Evolutionary conservation across 2,797 vertebrate genomes (phyloP).

Genomic region (Staurois parvus): DNA sequence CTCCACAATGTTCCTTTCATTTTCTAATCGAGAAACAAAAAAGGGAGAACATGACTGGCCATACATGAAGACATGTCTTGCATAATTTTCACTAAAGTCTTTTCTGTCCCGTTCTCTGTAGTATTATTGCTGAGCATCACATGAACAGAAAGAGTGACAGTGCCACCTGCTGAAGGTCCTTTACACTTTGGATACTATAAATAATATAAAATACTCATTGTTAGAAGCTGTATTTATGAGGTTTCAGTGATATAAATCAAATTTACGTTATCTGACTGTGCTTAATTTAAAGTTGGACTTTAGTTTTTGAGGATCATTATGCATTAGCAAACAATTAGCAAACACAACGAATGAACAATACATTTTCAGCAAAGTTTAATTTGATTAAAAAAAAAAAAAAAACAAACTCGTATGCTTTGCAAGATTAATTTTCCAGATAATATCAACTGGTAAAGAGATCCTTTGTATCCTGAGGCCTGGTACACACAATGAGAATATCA

Average conservation of each 20-base stretch:
- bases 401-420: no score
- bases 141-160: neutral
- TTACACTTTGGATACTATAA: neutral
- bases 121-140: neutral
- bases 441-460: no score
- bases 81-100: neutral
- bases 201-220: neutral
- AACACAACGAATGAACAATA: no score
- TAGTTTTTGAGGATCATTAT: no score
- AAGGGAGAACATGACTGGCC: neutral
- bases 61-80: neutral
- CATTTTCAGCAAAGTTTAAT: no score
- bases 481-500: no score
- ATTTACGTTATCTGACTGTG: no score
- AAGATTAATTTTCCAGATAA: no score
- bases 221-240: neutral
- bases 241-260: neutral
- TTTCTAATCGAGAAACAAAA: neutral
- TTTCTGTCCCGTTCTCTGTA: neutral
- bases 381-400: no score
- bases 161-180: conserved; percentile 13
- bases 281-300: no score
- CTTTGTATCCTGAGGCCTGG: no score
- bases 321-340: no score
- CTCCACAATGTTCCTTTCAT: neutral